Evolutionary conservation across 1,140 invertebrate genomes (phyloP).

Genomic region (Cyclina sinensis): DNA sequence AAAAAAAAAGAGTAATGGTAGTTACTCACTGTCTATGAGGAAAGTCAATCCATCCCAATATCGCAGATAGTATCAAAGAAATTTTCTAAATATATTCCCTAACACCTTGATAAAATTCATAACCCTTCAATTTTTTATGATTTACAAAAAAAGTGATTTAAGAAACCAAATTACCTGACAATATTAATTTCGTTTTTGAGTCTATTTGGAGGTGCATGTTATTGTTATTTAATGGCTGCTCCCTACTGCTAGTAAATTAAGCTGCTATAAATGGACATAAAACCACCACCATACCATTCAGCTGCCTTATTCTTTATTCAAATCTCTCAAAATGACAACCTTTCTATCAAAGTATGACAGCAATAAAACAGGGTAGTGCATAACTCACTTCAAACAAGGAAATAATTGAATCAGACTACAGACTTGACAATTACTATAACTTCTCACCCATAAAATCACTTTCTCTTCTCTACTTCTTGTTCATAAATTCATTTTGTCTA

Average conservation of each 20-base stretch:
- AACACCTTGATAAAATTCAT: too few relatives aligned
- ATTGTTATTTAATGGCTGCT: slow-evolving; percentile 22
- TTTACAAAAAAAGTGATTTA: background rate
- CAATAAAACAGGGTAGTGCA: slow-evolving; percentile 10
- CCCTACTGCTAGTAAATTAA: slow-evolving; percentile 30
- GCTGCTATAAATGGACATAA: slow-evolving; percentile 38
- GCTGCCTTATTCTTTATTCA: slow-evolving; percentile 18
- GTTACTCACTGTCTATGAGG: too few relatives aligned
- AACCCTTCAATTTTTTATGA: too few relatives aligned
- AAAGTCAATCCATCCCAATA: too few relatives aligned
- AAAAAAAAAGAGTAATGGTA: too few relatives aligned
- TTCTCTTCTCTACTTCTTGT: background rate
- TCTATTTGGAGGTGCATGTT: slow-evolving; percentile 4
- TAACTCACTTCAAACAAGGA: slow-evolving; percentile 30
- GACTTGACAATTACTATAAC: background rate
- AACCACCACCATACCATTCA: background rate
- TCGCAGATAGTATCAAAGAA: too few relatives aligned
- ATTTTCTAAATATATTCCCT: too few relatives aligned
- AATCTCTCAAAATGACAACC: background rate
- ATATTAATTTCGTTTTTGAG: slow-evolving; percentile 10
- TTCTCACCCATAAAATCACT: background rate
- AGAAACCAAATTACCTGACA: background rate
- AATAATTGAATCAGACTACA: background rate
- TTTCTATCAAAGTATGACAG: background rate
- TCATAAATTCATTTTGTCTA: slow-evolving; percentile 37